Evolutionary conservation across 2,797 vertebrate genomes (phyloP).

Genomic region (Sarcoramphus papa): DNA sequence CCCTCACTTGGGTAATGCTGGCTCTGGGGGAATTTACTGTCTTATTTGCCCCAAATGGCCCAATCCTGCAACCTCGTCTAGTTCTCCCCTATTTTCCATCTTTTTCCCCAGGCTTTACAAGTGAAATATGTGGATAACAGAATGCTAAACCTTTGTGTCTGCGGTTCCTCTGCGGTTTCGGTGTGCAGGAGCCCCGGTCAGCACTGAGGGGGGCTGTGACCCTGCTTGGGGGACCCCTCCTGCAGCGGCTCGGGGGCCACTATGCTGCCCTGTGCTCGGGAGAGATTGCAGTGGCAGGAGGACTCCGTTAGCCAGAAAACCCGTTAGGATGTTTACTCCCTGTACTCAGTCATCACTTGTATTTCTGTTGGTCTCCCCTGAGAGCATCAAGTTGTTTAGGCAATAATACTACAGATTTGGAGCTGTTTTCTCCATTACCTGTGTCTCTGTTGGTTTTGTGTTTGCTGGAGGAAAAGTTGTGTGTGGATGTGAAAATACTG

Average conservation of each 20-base stretch:
- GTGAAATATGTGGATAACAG: not conserved
- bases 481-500: constrained; percentile 33
- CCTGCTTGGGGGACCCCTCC: not conserved
- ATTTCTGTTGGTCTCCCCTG: not conserved
- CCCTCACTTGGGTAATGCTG: not conserved
- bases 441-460: not conserved
- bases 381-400: not conserved
- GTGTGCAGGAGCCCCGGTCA: not conserved
- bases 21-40: not conserved
- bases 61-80: not conserved
- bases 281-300: not conserved
- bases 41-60: not conserved
- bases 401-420: not conserved
- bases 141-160: not conserved
- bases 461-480: constrained; percentile 9
- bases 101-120: rapidly evolving
- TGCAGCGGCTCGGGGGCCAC: rapidly evolving
- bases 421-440: constrained; percentile 16
- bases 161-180: not conserved
- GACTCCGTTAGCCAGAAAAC: not conserved
- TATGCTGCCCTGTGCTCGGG: rapidly evolving
- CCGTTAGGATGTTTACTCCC: not conserved
- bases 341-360: not conserved
- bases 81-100: not conserved
- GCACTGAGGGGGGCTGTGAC: not conserved